Evolutionary conservation across 2,113 vertebrate genomes (phyloP).

Genomic region (Microcebus griseorufus): DNA sequence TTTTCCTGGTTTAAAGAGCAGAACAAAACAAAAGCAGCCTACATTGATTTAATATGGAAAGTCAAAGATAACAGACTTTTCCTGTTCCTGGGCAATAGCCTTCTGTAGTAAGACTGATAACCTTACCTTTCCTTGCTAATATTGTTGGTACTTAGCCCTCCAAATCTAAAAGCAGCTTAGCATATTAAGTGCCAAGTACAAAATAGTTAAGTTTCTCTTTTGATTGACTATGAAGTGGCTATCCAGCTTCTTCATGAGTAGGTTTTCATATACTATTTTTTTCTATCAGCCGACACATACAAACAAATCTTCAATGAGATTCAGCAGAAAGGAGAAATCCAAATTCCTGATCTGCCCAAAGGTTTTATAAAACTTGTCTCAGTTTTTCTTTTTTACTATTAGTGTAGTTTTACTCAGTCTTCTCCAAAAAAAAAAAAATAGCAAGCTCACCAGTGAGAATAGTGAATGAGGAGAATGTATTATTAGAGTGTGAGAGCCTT

Average conservation of each 20-base stretch:
- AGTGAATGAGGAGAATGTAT: neutral
- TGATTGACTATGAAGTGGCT: slow-evolving; percentile 11
- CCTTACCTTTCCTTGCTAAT: slow-evolving; percentile 17
- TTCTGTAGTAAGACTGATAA: slow-evolving; percentile 31
- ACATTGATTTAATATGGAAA: slow-evolving; percentile 20
- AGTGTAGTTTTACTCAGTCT: slow-evolving; percentile 65
- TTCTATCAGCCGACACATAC: slow-evolving; percentile 48
- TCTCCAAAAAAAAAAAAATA: slow-evolving; percentile 28
- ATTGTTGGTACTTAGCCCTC: slow-evolving; percentile 19
- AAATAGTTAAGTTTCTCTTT: slow-evolving; percentile 68
- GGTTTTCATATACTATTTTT: slow-evolving; percentile 7
- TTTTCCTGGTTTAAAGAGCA: slow-evolving; percentile 42
- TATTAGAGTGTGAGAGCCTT: neutral
- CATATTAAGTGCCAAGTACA: slow-evolving; percentile 64
- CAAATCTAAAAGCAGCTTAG: slow-evolving; percentile 58
- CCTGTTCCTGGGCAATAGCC: neutral
- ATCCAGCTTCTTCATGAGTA: slow-evolving; percentile 63
- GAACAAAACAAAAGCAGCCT: slow-evolving; percentile 36
- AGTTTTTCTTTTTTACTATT: slow-evolving; percentile 45
- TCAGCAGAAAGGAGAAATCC: slow-evolving; percentile 52
- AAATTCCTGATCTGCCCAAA: slow-evolving; percentile 71
- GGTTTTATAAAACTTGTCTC: slow-evolving; percentile 61
- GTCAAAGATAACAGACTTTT: slow-evolving; percentile 44
- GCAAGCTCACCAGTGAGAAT: neutral
- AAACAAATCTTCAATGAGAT: slow-evolving; percentile 48